Evolutionary conservation across 2,113 vertebrate genomes (phyloP), one percentile per base, ranked within the genome.

Genomic region (Odontophorus gujanensis): DNA sequence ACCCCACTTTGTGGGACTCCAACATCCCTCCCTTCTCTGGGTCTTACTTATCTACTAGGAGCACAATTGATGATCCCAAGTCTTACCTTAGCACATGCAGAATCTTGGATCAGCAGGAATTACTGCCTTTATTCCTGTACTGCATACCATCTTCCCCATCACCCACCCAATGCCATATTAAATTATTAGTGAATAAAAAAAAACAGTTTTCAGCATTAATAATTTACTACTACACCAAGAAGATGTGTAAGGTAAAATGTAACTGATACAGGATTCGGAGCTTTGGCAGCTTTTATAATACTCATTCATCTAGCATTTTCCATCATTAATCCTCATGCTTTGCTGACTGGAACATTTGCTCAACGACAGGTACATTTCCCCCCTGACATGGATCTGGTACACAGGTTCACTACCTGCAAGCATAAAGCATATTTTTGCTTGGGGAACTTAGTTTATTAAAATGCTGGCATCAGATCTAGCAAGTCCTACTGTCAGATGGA

Each of bases 131-230:
- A 30, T 83, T 81, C 87, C n/a, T 71, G 43, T 62, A 81, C n/a
- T 78, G 88, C 42, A 24, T 55, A 47, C 66, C 89, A 87, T 96
- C 96, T 89, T 89, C 87, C 85, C 72, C 91, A 96, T 97, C 94
- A 96, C 93, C 81, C 82, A 96, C 92, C 95, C 92, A 91, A 85
- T 94, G 73, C 88, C 94, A 81, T 93, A 92, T 63, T 98, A 92
- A 98, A 98, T 98, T 98, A 98, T 98, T 98, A 96, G 98, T 98
- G 94, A 98, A 96, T 94, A 96, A 97, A 98, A 55, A 30, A 98
- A 97, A 98, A 97, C 97, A 96, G 96, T 98, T 96, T 98, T 97
- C 97, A 97, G 83, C 95, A 95, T 98, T 98, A 98, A 98, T 98
- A 98, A 98, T 98, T 97, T 95, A 98, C 94, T 91, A 71, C 94